Evolutionary conservation across 2,113 vertebrate genomes (phyloP).

Genomic region (Hemibagrus wyckioides): DNA sequence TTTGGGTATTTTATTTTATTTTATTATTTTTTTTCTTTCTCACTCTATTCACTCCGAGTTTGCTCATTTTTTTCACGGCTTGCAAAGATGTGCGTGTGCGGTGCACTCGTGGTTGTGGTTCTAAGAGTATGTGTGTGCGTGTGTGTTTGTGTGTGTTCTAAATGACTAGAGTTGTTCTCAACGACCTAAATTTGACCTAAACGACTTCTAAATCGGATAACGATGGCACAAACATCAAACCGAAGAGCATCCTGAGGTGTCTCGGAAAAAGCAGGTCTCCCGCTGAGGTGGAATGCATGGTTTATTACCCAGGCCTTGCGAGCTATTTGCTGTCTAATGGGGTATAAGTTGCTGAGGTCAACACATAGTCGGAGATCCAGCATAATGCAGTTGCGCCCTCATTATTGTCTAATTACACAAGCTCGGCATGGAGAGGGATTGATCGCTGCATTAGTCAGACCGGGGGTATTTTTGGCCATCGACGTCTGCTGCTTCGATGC

Average conservation of each 20-base stretch:
- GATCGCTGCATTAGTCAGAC: constrained; percentile 79
- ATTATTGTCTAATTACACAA: constrained; percentile 80
- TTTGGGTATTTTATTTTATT: constrained; percentile 17
- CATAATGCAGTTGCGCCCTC: constrained; percentile 70
- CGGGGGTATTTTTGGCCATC: constrained; percentile 77
- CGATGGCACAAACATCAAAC: background rate
- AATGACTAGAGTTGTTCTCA: background rate
- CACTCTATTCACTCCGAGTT: constrained; percentile 52
- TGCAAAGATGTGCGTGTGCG: constrained; percentile 44
- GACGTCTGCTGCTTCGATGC: constrained; percentile 76
- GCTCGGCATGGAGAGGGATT: constrained; percentile 75
- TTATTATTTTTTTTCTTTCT: constrained; percentile 29
- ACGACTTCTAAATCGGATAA: background rate
- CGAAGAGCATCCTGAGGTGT: constrained; percentile 7
- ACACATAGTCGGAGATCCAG: constrained; percentile 74
- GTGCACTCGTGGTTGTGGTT: constrained; percentile 10
- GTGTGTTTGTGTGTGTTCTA: background rate
- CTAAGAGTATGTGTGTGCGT: constrained; percentile 10
- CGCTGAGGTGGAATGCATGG: constrained; percentile 62
- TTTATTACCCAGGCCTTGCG: constrained; percentile 75
- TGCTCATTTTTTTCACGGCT: constrained; percentile 56
- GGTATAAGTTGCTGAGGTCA: constrained; percentile 80
- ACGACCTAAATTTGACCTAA: background rate
- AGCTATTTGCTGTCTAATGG: constrained; percentile 79
- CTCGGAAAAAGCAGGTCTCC: constrained; percentile 51